phyloP scores from a whole-genome alignment of 2,888 invertebrate species.

The Selenia dentaria region DNA sequence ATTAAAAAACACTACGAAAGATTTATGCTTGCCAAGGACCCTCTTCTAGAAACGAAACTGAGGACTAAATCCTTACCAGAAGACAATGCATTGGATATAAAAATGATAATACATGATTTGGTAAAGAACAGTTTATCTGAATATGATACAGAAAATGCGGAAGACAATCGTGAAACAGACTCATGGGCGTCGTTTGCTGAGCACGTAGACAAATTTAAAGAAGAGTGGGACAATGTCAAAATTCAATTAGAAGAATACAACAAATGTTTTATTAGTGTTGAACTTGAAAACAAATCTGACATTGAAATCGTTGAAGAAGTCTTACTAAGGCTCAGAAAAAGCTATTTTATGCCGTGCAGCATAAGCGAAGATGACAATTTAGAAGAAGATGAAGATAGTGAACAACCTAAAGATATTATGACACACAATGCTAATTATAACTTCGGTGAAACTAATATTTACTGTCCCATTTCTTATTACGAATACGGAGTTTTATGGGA shows the following conservation, averaged over 20 bases:
- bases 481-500: slow-evolving; percentile 83
- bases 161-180: slow-evolving; percentile 36
- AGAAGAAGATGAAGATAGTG: slow-evolving; percentile 47
- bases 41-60: slow-evolving; percentile 58
- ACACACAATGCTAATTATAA: slow-evolving; percentile 58
- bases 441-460: slow-evolving; percentile 84
- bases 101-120: slow-evolving; percentile 47
- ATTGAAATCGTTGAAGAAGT: slow-evolving; percentile 64
- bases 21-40: slow-evolving; percentile 56
- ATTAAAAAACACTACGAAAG: slow-evolving; percentile 56
- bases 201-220: slow-evolving; percentile 61
- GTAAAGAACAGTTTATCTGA: slow-evolving; percentile 28
- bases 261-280: slow-evolving; percentile 69
- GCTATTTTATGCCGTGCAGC: slow-evolving; percentile 53
- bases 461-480: slow-evolving; percentile 86
- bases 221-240: slow-evolving; percentile 67
- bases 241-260: slow-evolving; percentile 65
- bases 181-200: slow-evolving; percentile 46
- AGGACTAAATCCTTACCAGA: slow-evolving; percentile 31
- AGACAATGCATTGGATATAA: slow-evolving; percentile 36
- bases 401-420: slow-evolving; percentile 47
- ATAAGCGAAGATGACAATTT: slow-evolving; percentile 52
- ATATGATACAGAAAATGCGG: slow-evolving; percentile 15
- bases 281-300: slow-evolving; percentile 72
- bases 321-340: slow-evolving; percentile 59